A percentile compares a stretch with the other conserved stretches of the same genome.
Evolutionary conservation across 92 coral and sea anemone species (phyloP).

Genomic region (Chrysogorgia sp.): DNA sequence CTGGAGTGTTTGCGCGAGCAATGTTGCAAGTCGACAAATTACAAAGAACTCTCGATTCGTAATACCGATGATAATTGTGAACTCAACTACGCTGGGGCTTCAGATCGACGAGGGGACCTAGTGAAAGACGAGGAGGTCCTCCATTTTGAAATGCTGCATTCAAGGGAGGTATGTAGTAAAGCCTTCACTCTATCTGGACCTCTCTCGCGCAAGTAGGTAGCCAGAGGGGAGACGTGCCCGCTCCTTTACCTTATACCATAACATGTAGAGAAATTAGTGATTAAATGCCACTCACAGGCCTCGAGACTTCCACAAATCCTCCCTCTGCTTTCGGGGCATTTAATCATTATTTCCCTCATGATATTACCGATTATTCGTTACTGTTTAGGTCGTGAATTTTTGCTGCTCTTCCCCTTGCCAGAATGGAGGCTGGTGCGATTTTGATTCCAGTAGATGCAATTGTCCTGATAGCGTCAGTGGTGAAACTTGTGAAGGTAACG

Average conservation of each 20-base stretch:
- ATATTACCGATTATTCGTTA: neutral
- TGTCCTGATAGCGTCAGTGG: neutral
- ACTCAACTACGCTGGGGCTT: neutral
- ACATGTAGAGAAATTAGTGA: too few species aligned
- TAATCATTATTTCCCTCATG: too few species aligned
- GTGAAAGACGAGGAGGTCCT: neutral
- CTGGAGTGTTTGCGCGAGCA: neutral
- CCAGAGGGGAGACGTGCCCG: too few species aligned
- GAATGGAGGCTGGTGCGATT: neutral
- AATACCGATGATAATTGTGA: neutral
- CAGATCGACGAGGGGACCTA: neutral
- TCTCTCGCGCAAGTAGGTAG: neutral
- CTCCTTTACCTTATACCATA: too few species aligned
- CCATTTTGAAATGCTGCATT: neutral
- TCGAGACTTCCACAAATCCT: too few species aligned
- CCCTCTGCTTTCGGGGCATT: too few species aligned
- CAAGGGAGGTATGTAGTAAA: neutral
- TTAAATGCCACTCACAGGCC: too few species aligned
- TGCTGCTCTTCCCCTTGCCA: slow-evolving; percentile 24
- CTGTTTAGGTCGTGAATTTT: neutral
- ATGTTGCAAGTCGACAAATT: neutral
- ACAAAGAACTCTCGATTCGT: neutral
- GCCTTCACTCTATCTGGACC: neutral
- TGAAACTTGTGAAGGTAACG: neutral
- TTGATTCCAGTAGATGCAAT: neutral